Evolutionary conservation across 2,797 vertebrate species (phyloP).

Genomic region (Acestrorhynchus altus): DNA sequence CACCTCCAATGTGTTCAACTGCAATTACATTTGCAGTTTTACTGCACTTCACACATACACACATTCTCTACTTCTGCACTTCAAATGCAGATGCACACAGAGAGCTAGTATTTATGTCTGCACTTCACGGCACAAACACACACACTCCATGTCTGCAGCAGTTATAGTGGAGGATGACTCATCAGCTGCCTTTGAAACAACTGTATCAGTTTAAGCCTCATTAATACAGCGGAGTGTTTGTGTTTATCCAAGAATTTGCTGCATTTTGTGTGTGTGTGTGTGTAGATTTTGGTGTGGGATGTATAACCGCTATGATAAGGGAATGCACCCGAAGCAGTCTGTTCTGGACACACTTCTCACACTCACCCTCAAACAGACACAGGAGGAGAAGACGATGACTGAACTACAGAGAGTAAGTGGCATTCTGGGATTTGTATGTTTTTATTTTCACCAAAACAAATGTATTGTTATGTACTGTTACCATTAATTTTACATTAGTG

Average conservation of each 20-base stretch:
- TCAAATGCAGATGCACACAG: background rate
- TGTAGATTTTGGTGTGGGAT: constrained; percentile 83
- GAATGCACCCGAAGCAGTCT: constrained; percentile 80
- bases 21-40: no score
- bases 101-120: background rate
- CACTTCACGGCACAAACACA: background rate
- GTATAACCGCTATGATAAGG: constrained; percentile 84
- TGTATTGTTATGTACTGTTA: background rate
- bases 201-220: background rate
- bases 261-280: background rate
- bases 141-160: background rate
- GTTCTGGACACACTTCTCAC: constrained; percentile 75
- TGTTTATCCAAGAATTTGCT: background rate
- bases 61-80: no score
- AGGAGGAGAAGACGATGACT: constrained; percentile 67
- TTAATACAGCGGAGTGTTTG: background rate
- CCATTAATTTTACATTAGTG: no score
- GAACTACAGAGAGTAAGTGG: constrained; percentile 76
- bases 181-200: background rate
- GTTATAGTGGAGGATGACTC: background rate
- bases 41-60: background rate
- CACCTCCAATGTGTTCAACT: no score
- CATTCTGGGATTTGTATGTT: constrained; percentile 13
- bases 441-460: background rate
- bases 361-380: constrained; percentile 66